phyloP scores from a whole-genome alignment of 2,888 invertebrate genomes.

The Leptodirus hochenwartii region DNA sequence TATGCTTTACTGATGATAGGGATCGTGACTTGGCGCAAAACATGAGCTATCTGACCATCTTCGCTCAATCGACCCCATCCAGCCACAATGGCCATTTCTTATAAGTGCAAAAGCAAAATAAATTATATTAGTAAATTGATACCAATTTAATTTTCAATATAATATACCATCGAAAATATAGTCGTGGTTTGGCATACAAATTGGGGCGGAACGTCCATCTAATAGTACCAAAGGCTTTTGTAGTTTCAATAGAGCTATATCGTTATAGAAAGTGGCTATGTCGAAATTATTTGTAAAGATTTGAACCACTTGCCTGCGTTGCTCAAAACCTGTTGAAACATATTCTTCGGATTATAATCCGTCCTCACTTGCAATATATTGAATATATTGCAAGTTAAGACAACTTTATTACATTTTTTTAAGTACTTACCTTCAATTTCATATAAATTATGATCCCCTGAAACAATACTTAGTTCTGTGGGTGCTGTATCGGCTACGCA shows the following conservation, averaged over 20 bases:
- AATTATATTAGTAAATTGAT: constrained; percentile 4
- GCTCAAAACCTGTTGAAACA: constrained; percentile 12
- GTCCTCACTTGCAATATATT: no score
- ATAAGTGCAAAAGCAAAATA: not conserved
- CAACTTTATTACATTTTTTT: constrained; percentile 1
- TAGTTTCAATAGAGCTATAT: constrained; percentile 16
- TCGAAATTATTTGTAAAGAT: constrained; percentile 14
- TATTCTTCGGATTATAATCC: no score
- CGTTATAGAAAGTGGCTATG: constrained; percentile 15
- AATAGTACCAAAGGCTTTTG: constrained; percentile 12
- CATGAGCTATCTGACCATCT: constrained; percentile 13
- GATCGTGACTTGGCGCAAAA: constrained; percentile 13
- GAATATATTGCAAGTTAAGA: no score
- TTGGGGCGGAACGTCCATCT: constrained; percentile 11
- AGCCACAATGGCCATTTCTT: constrained; percentile 12
- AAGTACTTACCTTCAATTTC: constrained; percentile 14
- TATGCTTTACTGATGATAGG: constrained; percentile 13
- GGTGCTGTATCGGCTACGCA: constrained; percentile 13
- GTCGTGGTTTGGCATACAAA: constrained; percentile 15
- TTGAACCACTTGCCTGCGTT: constrained; percentile 13
- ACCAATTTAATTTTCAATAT: constrained; percentile 2
- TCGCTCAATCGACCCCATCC: constrained; percentile 17
- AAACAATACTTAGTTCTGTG: constrained; percentile 13
- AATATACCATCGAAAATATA: constrained; percentile 14
- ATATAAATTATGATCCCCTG: constrained; percentile 16